Evolutionary conservation across 2,888 invertebrate genomes (phyloP), one percentile per base, ranked within the genome.

Genomic region (Megalurothrips usitatus): DNA sequence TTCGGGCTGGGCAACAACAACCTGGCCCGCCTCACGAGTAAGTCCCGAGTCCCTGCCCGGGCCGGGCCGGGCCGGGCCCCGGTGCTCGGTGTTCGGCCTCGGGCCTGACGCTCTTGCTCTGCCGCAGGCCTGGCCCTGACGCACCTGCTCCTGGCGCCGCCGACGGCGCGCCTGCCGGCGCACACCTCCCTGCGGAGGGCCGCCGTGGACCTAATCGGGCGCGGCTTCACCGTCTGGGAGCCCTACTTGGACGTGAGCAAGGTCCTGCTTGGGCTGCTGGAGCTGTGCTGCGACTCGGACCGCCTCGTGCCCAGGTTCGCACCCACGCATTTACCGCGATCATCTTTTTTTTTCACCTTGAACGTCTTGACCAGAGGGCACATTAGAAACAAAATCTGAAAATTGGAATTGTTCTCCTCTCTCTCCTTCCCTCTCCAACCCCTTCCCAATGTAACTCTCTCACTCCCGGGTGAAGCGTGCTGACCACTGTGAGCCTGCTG

Each of bases 201-300:
- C 17, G 98, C 99, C 0, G 97, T 99, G 79, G 99, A 99, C 90
- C 91, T 99, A 83, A 92, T 99, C 83, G 99, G 99, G 0, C 91
- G 99, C 79, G 98, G 98, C 8, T 99, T 99, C 88, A 96, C 97
- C 0, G 98, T 99, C 0, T 99, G 99, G 99, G 99, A 99, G 86
- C 99, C 99, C 0, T 98, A 99, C 87, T 88, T 97, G 83, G 97
- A 97, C 87, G 96, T 96, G 68, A 95, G 96, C 80, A 95, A 96
- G 88, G 94, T 97, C 78, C 88, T 96, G 79, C 88, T 94, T 80
- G 93, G 98, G 81, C 89, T 99, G n/a, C 89, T 99, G 83, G 97
- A 97, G 88, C 92, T 97, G 88, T 96, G 96, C 86, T 95, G 96
- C 63, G 96, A 96, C 85, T 94, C 95, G 0, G 96, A 96, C 86